Conservation (phyloP, 2,113 vertebrate species). For the Nothoprocta pentlandii region DNA sequence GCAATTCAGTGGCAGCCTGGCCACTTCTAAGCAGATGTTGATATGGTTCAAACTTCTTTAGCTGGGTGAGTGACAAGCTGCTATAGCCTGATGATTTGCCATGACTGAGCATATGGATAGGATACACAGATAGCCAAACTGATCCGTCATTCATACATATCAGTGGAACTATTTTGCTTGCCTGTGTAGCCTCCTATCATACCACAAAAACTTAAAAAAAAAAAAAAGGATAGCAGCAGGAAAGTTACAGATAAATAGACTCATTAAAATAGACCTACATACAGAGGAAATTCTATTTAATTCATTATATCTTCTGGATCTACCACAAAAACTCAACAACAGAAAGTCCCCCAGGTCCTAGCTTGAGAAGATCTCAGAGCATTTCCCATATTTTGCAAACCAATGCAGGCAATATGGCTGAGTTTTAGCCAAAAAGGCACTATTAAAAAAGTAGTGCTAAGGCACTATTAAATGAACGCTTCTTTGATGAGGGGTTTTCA, state of each 20-base stretch:
- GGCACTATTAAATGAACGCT: conserved; percentile 53
- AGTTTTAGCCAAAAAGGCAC: conserved; percentile 40
- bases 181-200: neutral
- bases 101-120: neutral
- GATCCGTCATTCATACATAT: neutral
- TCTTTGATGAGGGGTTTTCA: conserved; percentile 50
- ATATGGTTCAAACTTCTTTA: conserved; percentile 42
- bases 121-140: neutral
- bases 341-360: neutral
- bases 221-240: neutral
- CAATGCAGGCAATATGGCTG: neutral
- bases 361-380: neutral
- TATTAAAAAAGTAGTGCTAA: conserved; percentile 27
- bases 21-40: conserved; percentile 53
- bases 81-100: neutral
- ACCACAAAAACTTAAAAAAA: neutral
- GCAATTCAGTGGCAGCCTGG: conserved; percentile 44
- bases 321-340: neutral
- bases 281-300: neutral
- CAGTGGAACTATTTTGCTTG: neutral
- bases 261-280: neutral
- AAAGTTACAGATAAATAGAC: neutral
- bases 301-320: neutral
- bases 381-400: conserved; percentile 53
- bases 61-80: conserved; percentile 36